Evolutionary conservation across 2,888 invertebrate species (phyloP).

Genomic region (Osedax frankpressi): DNA sequence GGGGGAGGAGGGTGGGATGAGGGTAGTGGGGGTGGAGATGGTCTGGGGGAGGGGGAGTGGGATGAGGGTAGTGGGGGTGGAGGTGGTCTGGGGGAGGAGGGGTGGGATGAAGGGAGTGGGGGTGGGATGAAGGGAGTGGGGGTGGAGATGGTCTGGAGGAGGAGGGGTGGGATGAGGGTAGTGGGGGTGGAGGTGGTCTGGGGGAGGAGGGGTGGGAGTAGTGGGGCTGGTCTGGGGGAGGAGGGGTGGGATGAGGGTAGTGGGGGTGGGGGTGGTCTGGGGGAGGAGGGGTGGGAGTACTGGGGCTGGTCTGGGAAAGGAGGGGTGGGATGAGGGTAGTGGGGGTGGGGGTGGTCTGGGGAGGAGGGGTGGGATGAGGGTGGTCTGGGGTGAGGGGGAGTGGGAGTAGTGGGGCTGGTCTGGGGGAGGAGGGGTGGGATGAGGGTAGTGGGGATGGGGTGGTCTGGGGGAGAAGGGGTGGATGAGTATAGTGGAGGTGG

Average conservation of each 20-base stretch:
- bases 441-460: neutral
- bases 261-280: neutral
- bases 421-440: neutral
- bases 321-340: neutral
- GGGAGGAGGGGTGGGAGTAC: constrained; percentile 84
- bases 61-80: too few species aligned
- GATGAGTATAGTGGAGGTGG: neutral
- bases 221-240: neutral
- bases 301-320: neutral
- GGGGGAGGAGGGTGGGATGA: too few species aligned
- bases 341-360: constrained; percentile 24
- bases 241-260: neutral
- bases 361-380: neutral
- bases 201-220: neutral
- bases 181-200: neutral
- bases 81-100: neutral
- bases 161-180: neutral
- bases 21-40: too few species aligned
- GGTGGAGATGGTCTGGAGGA: neutral
- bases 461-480: neutral
- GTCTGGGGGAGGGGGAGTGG: too few species aligned
- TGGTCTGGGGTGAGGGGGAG: neutral
- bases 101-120: neutral
- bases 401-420: neutral
- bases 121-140: neutral